phyloP scores from a whole-genome alignment of 2,113 vertebrate genomes.

The Rana temporaria region DNA sequence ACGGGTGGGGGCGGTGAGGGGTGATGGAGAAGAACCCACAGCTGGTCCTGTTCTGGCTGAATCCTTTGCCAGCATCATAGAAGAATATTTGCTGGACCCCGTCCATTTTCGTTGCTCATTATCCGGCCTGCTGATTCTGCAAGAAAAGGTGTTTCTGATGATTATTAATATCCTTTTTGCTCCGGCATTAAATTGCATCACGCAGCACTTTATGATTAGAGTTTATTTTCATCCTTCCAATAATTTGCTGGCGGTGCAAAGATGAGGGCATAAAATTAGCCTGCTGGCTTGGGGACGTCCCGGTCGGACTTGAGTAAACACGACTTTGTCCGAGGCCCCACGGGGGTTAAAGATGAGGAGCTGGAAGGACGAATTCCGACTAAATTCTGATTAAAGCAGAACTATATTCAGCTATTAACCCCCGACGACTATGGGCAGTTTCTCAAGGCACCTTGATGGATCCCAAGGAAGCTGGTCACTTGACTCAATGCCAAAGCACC shows the following conservation, averaged over 20 bases:
- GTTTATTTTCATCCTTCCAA: constrained; percentile 38
- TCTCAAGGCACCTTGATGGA: too few relatives aligned
- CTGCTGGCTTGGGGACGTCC: not conserved
- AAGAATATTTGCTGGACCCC: constrained; percentile 34
- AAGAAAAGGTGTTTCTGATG: constrained; percentile 61
- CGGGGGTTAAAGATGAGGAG: not conserved
- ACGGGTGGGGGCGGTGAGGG: constrained; percentile 26
- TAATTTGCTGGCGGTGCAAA: constrained; percentile 32
- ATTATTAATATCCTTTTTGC: constrained; percentile 60
- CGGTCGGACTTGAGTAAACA: constrained; percentile 15
- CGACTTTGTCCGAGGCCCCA: not conserved
- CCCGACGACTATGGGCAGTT: too few relatives aligned
- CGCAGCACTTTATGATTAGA: constrained; percentile 39
- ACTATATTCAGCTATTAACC: too few relatives aligned
- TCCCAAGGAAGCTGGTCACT: too few relatives aligned
- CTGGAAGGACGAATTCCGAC: not conserved
- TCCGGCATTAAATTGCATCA: constrained; percentile 41
- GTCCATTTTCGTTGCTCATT: constrained; percentile 62
- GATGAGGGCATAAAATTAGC: constrained; percentile 33
- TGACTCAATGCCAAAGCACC: too few relatives aligned
- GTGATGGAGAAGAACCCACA: constrained; percentile 61
- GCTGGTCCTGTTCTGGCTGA: constrained; percentile 64
- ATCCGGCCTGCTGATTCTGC: constrained; percentile 64
- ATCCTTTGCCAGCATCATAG: constrained; percentile 29
- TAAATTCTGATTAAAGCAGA: too few relatives aligned